A percentile compares a stretch with the other conserved stretches of the same genome.
Evolutionary conservation across 2,888 invertebrate genomes (phyloP).

Genomic region (Lucinisca nassula): DNA sequence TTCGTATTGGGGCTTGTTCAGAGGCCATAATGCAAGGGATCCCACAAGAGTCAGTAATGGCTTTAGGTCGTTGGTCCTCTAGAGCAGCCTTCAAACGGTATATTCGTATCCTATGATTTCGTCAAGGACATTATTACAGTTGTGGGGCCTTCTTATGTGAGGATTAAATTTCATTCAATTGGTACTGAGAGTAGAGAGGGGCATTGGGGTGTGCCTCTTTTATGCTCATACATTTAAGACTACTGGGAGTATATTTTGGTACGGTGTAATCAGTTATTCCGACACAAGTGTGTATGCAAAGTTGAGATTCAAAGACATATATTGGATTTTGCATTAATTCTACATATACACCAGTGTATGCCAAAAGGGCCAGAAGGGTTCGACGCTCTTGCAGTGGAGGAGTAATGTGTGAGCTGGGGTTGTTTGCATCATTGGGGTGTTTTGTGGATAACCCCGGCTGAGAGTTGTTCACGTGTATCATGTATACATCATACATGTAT

Average conservation of each 20-base stretch:
- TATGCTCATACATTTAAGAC: no score
- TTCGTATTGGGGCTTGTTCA: conserved; percentile 3
- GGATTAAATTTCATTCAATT: background rate
- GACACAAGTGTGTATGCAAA: no score
- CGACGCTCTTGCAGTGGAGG: no score
- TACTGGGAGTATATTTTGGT: no score
- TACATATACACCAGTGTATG: no score
- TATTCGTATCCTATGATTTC: background rate
- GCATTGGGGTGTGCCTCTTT: background rate
- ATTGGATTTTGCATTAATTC: no score
- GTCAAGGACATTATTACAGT: background rate
- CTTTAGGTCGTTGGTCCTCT: background rate
- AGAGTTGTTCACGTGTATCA: background rate
- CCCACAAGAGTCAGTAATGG: background rate
- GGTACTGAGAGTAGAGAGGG: background rate
- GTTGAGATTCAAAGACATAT: no score
- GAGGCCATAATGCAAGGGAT: background rate
- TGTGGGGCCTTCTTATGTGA: background rate
- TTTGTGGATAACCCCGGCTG: background rate
- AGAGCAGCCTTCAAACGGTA: background rate
- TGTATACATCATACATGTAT: no score
- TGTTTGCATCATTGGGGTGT: conserved; percentile 1
- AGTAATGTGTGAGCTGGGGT: background rate
- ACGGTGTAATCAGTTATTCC: no score
- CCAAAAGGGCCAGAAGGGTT: no score